These are phyloP conservation scores for Ophion ellenae DNA, from an alignment of 2,888 invertebrate genomes.

Conservation along the genomic window DNA sequence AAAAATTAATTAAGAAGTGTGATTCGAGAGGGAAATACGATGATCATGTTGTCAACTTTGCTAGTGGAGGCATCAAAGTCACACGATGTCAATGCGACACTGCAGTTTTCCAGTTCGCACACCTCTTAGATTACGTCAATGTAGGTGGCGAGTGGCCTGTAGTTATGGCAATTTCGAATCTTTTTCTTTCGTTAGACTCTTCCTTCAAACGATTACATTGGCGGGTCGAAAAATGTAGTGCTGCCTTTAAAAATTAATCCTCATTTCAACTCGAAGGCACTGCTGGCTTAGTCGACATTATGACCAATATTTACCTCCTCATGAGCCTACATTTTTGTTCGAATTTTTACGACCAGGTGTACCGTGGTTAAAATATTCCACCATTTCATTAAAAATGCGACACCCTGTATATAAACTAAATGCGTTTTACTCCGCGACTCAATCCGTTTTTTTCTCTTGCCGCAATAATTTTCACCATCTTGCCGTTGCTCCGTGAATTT, in stretches of 20 bases:
- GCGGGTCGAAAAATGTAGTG: neutral
- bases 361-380: neutral
- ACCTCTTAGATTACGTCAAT: too few species aligned
- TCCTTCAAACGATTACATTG: neutral
- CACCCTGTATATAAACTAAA: constrained; percentile 8
- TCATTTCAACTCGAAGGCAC: neutral
- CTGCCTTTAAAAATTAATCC: neutral
- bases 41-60: neutral
- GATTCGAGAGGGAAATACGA: neutral
- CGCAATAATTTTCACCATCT: constrained; percentile 20
- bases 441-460: constrained; percentile 18
- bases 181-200: neutral
- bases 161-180: neutral
- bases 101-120: too few species aligned
- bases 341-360: neutral
- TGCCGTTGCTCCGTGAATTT: neutral
- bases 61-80: neutral
- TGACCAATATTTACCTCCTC: neutral
- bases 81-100: too few species aligned
- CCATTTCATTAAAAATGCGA: neutral
- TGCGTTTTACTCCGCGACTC: neutral
- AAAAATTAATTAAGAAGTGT: neutral
- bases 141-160: neutral
- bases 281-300: neutral
- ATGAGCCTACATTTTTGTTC: neutral